Percentiles rank a stretch among this genome's conserved stretches.
Conservation (phyloP, 1,140 invertebrate species). For the Eufriesea mexicana region DNA sequence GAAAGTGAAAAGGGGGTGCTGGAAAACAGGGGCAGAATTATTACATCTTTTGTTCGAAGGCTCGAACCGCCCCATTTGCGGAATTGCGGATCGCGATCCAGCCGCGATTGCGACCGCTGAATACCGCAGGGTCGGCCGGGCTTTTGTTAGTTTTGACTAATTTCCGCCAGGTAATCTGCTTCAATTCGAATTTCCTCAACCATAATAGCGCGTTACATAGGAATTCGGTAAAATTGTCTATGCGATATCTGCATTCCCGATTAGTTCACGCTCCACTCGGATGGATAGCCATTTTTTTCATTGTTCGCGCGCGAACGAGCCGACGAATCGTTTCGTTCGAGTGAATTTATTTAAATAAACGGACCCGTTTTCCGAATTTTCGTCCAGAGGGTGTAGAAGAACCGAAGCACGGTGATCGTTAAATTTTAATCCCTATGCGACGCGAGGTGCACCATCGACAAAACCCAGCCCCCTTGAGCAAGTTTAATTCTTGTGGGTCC, state of each 20-base stretch:
- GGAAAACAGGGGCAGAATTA: constrained; percentile 79
- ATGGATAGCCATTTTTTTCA: neutral
- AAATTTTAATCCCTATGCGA: constrained; percentile 68
- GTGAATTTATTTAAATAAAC: neutral
- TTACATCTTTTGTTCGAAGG: constrained; percentile 82
- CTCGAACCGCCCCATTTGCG: constrained; percentile 80
- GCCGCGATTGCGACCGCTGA: constrained; percentile 75
- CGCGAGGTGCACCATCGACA: constrained; percentile 41
- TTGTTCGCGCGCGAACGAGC: neutral
- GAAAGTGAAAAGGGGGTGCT: constrained; percentile 62
- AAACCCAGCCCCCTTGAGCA: constrained; percentile 71
- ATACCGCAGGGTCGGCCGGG: constrained; percentile 59
- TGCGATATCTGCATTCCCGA: constrained; percentile 34
- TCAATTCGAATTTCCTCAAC: constrained; percentile 63
- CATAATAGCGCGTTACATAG: constrained; percentile 44
- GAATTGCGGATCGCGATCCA: constrained; percentile 81
- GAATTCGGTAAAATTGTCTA: constrained; percentile 49
- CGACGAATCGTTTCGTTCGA: neutral
- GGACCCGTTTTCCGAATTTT: neutral
- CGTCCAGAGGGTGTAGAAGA: neutral
- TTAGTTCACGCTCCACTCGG: constrained; percentile 18
- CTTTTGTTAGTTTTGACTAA: constrained; percentile 81
- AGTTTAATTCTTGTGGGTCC: constrained; percentile 81
- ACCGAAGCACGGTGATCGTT: constrained; percentile 14
- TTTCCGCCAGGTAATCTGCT: constrained; percentile 75